Conservation (phyloP, 2,888 invertebrate species). For the Orchesellides sinensis region DNA sequence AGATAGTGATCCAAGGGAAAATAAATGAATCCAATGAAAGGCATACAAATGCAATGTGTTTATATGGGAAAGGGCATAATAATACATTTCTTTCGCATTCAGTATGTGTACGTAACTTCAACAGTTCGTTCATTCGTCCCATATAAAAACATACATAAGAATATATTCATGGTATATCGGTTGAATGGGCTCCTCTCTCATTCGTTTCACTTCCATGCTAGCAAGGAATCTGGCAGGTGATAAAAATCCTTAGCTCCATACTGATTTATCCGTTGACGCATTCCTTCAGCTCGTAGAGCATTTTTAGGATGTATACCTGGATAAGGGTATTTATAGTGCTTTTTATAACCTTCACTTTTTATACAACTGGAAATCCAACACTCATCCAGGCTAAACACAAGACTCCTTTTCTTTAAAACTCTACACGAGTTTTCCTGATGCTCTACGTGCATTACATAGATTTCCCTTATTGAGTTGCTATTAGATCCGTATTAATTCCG, state of each 20-base stretch:
- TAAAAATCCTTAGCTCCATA: slow-evolving; percentile 35
- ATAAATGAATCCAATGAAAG: slow-evolving; percentile 51
- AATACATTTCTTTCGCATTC: background rate
- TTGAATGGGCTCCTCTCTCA: slow-evolving; percentile 4
- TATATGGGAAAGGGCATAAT: background rate
- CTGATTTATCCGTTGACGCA: slow-evolving; percentile 53
- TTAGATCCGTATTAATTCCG: slow-evolving; percentile 66
- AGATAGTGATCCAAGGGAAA: slow-evolving; percentile 24
- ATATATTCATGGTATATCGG: too few relatives aligned
- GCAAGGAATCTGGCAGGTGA: slow-evolving; percentile 58
- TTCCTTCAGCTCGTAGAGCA: slow-evolving; percentile 41
- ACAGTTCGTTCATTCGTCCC: slow-evolving; percentile 31
- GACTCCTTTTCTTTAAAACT: too few relatives aligned
- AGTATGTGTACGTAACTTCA: slow-evolving; percentile 15
- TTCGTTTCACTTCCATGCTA: slow-evolving; percentile 14
- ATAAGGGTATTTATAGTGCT: too few relatives aligned
- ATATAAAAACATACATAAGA: too few relatives aligned
- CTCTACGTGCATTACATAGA: too few relatives aligned
- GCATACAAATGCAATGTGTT: background rate
- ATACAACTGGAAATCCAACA: too few relatives aligned
- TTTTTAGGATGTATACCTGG: too few relatives aligned
- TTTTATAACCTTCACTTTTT: too few relatives aligned
- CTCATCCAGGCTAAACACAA: too few relatives aligned
- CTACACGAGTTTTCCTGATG: too few relatives aligned
- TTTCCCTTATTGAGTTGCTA: slow-evolving; percentile 48